Percentiles rank a stretch among this genome's conserved stretches.
Evolutionary conservation across 1,140 invertebrate genomes (phyloP).

Genomic region (Calliopsis andreniformis): DNA sequence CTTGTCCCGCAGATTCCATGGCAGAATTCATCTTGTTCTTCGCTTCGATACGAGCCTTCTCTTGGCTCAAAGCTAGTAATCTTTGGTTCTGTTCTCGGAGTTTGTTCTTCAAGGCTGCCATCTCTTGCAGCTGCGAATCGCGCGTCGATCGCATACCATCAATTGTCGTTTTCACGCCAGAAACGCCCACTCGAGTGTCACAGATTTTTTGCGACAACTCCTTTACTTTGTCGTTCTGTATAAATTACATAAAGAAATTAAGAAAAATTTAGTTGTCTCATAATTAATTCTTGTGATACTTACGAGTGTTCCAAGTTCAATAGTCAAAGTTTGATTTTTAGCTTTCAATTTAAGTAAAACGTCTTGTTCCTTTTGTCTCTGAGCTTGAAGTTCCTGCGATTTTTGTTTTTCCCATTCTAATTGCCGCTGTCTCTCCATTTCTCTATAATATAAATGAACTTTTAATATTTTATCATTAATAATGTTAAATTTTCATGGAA

Average conservation of each 20-base stretch:
- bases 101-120: slow-evolving; percentile 92
- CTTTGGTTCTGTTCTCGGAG: slow-evolving; percentile 93
- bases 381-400: slow-evolving; percentile 91
- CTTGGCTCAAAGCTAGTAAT: slow-evolving; percentile 90
- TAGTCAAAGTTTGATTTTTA: slow-evolving; percentile 92
- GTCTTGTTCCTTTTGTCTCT: slow-evolving; percentile 93
- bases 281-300: slow-evolving; percentile 32
- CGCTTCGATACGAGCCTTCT: slow-evolving; percentile 91
- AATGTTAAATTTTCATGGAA: slow-evolving; percentile 13
- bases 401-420: slow-evolving; percentile 98
- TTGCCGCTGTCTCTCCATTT: slow-evolving; percentile 97
- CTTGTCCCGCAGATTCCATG: slow-evolving; percentile 81
- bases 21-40: slow-evolving; percentile 85
- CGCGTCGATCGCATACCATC: slow-evolving; percentile 96
- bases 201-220: slow-evolving; percentile 94
- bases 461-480: not conserved
- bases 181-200: slow-evolving; percentile 93
- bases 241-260: slow-evolving; percentile 6
- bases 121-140: slow-evolving; percentile 94
- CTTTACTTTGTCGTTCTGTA: slow-evolving; percentile 90
- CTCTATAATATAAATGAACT: slow-evolving; percentile 81
- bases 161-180: slow-evolving; percentile 96
- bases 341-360: slow-evolving; percentile 94
- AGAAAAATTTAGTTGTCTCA: not conserved
- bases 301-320: slow-evolving; percentile 89